Conservation (phyloP, 2,797 vertebrate species). For the Morelia viridis region DNA sequence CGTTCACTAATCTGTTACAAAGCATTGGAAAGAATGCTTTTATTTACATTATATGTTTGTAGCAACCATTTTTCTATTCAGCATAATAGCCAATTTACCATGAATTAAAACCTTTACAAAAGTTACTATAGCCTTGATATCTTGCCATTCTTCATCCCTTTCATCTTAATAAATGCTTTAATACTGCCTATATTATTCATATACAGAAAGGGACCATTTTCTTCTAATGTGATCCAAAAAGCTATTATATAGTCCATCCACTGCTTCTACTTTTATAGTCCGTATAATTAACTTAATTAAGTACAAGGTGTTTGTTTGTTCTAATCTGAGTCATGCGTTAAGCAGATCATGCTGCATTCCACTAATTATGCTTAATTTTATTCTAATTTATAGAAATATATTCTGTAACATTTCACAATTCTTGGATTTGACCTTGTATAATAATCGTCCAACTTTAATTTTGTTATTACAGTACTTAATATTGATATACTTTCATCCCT, state of each 20-base stretch:
- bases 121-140: neutral
- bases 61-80: accelerated
- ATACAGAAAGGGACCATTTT: neutral
- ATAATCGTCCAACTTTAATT: neutral
- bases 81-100: neutral
- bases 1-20: neutral
- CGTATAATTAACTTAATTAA: constrained; percentile 10
- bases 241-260: constrained; percentile 12
- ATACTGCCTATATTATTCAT: neutral
- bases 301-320: constrained; percentile 15
- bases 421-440: neutral
- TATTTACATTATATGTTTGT: neutral
- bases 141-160: neutral
- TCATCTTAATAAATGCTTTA: neutral
- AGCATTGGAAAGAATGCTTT: neutral
- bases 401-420: neutral
- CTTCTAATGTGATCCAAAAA: constrained; percentile 2
- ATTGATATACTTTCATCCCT: neutral
- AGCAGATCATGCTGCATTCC: neutral
- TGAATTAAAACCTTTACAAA: constrained; percentile 12
- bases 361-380: constrained; percentile 26
- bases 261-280: neutral
- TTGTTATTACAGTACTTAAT: neutral
- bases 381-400: neutral
- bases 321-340: constrained; percentile 8